phyloP scores from a whole-genome alignment of 2,797 vertebrate species.

The Neoniphon sammara region DNA sequence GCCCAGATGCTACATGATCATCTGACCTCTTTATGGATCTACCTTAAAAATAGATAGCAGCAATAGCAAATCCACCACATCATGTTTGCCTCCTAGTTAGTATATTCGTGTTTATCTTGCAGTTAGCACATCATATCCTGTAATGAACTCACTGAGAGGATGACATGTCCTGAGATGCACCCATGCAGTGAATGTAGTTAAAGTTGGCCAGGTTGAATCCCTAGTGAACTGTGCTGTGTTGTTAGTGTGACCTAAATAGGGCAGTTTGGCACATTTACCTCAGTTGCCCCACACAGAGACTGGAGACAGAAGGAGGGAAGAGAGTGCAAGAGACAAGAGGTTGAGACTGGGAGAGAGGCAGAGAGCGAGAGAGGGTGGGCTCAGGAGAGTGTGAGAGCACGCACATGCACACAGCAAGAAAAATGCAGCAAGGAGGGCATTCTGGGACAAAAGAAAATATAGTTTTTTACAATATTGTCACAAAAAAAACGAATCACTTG shows the following conservation, averaged over 20 bases:
- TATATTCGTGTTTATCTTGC: conserved; percentile 14
- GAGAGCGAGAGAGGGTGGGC: conserved; percentile 27
- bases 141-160: conserved; percentile 40
- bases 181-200: conserved; percentile 43
- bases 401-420: conserved; percentile 39
- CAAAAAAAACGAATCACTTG: neutral
- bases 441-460: conserved; percentile 14
- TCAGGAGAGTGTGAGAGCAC: conserved; percentile 49
- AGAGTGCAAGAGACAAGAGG: conserved; percentile 52
- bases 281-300: conserved; percentile 56
- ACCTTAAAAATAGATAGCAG: conserved; percentile 4
- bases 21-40: conserved; percentile 19
- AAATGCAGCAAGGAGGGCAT: conserved; percentile 11
- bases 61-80: conserved; percentile 11
- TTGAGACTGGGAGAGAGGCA: conserved; percentile 37
- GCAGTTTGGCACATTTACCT: conserved; percentile 76
- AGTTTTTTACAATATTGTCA: neutral
- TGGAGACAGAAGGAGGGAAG: conserved; percentile 43
- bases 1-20: conserved; percentile 23
- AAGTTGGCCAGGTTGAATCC: conserved; percentile 59
- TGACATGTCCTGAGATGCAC: conserved; percentile 48
- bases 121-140: conserved; percentile 22
- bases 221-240: conserved; percentile 56
- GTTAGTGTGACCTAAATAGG: conserved; percentile 72
- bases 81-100: conserved; percentile 15